Evolutionary conservation across 2,797 vertebrate genomes (phyloP), one percentile per base, ranked within the genome.

Genomic region (Eidolon dupreanum): DNA sequence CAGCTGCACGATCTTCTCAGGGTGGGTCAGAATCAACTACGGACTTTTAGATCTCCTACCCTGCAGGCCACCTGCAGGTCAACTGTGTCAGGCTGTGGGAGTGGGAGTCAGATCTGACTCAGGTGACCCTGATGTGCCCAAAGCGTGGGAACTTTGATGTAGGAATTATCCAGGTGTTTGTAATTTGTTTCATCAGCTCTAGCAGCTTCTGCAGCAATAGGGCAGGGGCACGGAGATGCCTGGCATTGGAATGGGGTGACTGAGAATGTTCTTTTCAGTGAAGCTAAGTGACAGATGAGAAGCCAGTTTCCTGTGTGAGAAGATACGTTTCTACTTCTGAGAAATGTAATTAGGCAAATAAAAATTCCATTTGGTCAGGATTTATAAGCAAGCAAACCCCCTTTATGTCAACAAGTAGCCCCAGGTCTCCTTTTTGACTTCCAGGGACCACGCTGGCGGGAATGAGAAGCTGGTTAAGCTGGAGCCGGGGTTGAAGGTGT

Each of bases 381-480:
- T 15, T 41, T 43, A 38, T 70, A 51, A 77, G 65, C 28, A 61
- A 36, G 61, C 41, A n/a, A 24, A 31, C 8, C 51, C 5, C 0
- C 24, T 10, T 3, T 28, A 5, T 15, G 17, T 41, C 17, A 6
- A 81, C 41, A 41, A 41, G n/a, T 28, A 26, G 63, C 41, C 74
- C n/a, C 46, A 41, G 11, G 15, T 71, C 51, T 88, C 19, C 84
- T 24, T 26, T 86, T 38, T n/a, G 2, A 46, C 41, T 87, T 96
- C 0, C 87, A 99, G 99, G 99, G 99, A 99, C 98, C 99, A 99
- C 0, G 99, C 99, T 3, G 99, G 99, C 4, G 99, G 99, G 71
- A 99, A 99, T 0, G 99, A 99, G 98, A 99, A 99, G 98, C 98
- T 99, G 77, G 97, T 99, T 46, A 99, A 99, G 98, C 97, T 99